Evolutionary conservation across 1,140 invertebrate species (phyloP), one percentile per base, ranked within the genome.

Genomic region (Mactra quadrangularis): DNA sequence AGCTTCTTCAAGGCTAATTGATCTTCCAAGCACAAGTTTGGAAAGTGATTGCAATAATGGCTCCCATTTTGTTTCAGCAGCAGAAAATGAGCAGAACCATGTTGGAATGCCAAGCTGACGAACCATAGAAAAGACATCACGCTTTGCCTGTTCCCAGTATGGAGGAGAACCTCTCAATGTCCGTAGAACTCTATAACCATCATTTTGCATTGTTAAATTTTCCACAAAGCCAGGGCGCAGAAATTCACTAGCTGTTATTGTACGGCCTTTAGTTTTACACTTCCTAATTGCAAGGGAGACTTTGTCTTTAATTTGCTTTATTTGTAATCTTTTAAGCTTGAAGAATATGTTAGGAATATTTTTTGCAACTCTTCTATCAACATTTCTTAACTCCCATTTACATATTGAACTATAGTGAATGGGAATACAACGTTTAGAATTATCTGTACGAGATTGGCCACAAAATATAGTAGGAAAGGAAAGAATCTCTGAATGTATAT

Each of bases 251-350:
- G 82, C 86, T 47, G 84, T 87, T 15, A 82, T 35, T 74, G 60
- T 78, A 29, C 70, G 60, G 19, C 59, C 77, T 47, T 84, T 71
- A 52, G 64, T 64, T 72, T 87, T 84, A 62, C 72, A 75, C 41
- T 78, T 84, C 38, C 86, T 52, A 17, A 87, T 64, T 41, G 85
- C 77, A 31, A 87, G 59, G 11, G 38, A 52, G 0, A 82, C 85
- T 75, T 84, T 78, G 47, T 84, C 86, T 41, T 59, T 60, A 19
- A 87, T 82, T 41, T 83, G 83, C 55, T 87, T 87, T 17, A 87
- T 77, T 79, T 87, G 86, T 19, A 87, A 41, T 76, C 79, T 87
- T 60, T 87, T 86, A 25, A 82, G 35, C 57, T 87, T 87, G 62
- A 76, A 87, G 76, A 84, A 87, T 13, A 83, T 68, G 59, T 82